Evolutionary conservation across 2,797 vertebrate species (phyloP).

Genomic region (Hapalemur alaotrensis): DNA sequence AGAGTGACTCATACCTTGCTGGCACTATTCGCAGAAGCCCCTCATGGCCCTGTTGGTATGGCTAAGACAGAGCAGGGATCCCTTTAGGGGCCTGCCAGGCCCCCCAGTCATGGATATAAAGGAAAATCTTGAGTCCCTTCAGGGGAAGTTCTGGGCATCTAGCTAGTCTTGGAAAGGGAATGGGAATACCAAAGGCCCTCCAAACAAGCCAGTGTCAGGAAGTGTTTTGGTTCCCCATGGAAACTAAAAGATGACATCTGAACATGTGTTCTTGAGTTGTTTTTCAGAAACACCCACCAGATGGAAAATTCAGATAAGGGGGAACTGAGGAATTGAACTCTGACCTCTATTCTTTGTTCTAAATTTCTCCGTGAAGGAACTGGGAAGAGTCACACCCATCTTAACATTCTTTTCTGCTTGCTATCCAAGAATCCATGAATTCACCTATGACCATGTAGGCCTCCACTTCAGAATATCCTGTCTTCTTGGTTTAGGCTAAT

Average conservation of each 20-base stretch:
- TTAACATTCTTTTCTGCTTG: not conserved
- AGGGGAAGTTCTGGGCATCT: not conserved
- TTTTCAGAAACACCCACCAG: not conserved
- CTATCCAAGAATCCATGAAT: not conserved
- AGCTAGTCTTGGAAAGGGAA: not conserved
- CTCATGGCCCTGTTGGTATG: not conserved
- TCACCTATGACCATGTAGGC: not conserved
- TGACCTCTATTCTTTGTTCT: not conserved
- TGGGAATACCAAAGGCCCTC: not conserved
- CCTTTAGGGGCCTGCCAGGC: not conserved
- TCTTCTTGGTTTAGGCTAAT: not conserved
- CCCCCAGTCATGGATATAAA: not conserved
- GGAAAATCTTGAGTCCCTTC: not conserved
- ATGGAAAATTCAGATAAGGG: not conserved
- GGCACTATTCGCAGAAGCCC: not conserved
- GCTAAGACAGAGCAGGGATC: not conserved
- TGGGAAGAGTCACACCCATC: not conserved
- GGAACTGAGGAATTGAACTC: not conserved
- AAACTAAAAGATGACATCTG: not conserved
- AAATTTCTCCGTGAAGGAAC: too few relatives aligned
- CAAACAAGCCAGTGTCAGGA: not conserved
- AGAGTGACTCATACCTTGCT: not conserved
- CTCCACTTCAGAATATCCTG: not conserved
- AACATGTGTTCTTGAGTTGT: not conserved
- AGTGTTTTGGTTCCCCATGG: not conserved